These are phyloP conservation scores for Pomacea maculata DNA, from an alignment of 1,140 invertebrate genomes.

Conservation along the genomic window DNA sequence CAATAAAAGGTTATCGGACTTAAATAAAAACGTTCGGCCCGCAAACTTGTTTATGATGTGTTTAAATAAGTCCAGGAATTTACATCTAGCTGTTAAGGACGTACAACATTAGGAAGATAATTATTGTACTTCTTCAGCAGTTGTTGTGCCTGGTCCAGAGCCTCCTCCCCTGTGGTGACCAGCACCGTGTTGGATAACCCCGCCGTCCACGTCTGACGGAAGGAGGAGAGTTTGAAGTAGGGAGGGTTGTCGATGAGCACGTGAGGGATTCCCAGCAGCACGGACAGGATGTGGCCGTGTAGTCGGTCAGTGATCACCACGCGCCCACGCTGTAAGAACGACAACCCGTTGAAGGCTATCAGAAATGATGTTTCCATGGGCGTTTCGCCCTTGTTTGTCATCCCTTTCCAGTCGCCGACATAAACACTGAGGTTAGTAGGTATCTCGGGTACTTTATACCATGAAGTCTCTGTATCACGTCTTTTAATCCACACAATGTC, in stretches of 20 bases:
- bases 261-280: slow-evolving; percentile 34
- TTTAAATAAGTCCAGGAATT: too few relatives aligned
- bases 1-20: too few relatives aligned
- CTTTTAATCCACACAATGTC: slow-evolving; percentile 30
- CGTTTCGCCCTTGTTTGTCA: not conserved
- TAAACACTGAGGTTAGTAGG: slow-evolving; percentile 1
- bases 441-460: slow-evolving; percentile 1
- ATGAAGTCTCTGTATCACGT: slow-evolving; percentile 16
- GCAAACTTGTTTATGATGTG: too few relatives aligned
- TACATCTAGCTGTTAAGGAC: too few relatives aligned
- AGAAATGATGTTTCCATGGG: slow-evolving; percentile 1
- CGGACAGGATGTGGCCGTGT: slow-evolving; percentile 36
- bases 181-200: slow-evolving; percentile 13
- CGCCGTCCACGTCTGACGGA: slow-evolving; percentile 32
- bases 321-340: slow-evolving; percentile 21
- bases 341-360: slow-evolving; percentile 23
- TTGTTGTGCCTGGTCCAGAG: slow-evolving; percentile 9
- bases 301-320: slow-evolving; percentile 38
- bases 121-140: slow-evolving; percentile 22
- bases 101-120: not conserved
- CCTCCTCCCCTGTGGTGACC: slow-evolving; percentile 7
- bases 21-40: too few relatives aligned
- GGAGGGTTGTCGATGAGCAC: slow-evolving; percentile 33
- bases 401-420: slow-evolving; percentile 14
- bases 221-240: slow-evolving; percentile 26